These are phyloP conservation scores for Leptinotarsa peninsularis DNA, from an alignment of 2,888 invertebrate genomes.

Conservation along the genomic window DNA sequence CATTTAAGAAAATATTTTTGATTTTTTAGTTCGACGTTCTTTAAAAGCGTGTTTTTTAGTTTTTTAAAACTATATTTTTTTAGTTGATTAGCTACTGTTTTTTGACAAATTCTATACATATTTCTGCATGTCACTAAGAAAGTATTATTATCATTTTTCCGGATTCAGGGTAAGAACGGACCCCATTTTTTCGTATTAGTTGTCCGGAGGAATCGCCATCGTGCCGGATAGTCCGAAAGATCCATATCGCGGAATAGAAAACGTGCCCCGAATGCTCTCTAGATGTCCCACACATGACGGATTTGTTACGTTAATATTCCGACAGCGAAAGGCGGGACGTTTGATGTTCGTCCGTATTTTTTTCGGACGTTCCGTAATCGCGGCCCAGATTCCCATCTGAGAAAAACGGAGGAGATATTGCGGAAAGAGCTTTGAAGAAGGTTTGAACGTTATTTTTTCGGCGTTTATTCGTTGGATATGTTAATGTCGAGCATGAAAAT, in stretches of 20 bases:
- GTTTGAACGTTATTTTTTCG: constrained; percentile 4
- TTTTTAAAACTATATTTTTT: too few relatives aligned
- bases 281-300: constrained; percentile 54
- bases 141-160: not conserved
- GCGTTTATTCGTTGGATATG: constrained; percentile 24
- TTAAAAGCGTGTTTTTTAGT: too few relatives aligned
- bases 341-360: constrained; percentile 18
- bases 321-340: constrained; percentile 40
- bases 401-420: not conserved
- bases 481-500: constrained; percentile 25
- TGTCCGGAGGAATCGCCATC: constrained; percentile 1
- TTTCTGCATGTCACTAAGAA: too few relatives aligned
- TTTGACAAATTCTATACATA: too few relatives aligned
- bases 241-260: constrained; percentile 30
- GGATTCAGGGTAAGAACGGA: not conserved
- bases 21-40: too few relatives aligned
- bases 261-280: constrained; percentile 53
- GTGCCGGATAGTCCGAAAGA: constrained; percentile 1
- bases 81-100: too few relatives aligned
- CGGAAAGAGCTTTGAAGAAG: constrained; percentile 21
- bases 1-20: too few relatives aligned
- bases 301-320: constrained; percentile 51
- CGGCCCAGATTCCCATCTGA: constrained; percentile 23
- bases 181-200: constrained; percentile 10
- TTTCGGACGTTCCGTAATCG: constrained; percentile 17